Base-by-base conservation (phyloP, 1,140 invertebrate species). In the Bombus soroeensis region DNA sequence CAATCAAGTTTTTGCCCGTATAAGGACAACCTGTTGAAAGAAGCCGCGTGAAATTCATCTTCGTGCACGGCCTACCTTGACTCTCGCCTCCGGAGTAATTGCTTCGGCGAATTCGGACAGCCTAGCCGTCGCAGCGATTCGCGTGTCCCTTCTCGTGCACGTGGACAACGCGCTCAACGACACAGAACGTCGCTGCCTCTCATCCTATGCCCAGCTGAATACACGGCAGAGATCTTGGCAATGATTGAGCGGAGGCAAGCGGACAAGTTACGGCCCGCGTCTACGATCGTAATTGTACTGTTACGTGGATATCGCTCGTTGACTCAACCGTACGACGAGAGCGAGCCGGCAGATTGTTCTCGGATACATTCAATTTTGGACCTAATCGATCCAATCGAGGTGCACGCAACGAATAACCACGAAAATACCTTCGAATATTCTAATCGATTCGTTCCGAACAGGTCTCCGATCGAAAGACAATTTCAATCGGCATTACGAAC, bases 1-100 rank as follows among this genome's bases (percentile, higher is more conserved):
- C 62, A 77, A 88, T 75, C 71, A 74, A 70, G 85, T 86, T 89
- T 89, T 89, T 89, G 79, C 57, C 13, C 32, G 66, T 18, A 15
- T 4, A 28, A 64, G 22, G 53, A 32, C 78, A 72, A 57, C 59
- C 76, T 68, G 70, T 84, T 84, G 59, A 71, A 66, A 77, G 39
- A 64, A 59, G 47, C 43, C 71, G 74, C 34, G 70, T 12, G 78
- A 66, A 80, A 85, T 81, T 81, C 78, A 66, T 81, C 66, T 47
- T 70, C 66, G 28, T 32, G 28, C 62, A 1, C 59, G 59, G 59
- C 25, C 39, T 53, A 8, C 28, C 12, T 39, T 3, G 6, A 34
- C n/a, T 1, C n/a, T 32, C n/a, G 18, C 32, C n/a, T 25, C 43
- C 6, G 47, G 47, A n/a, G 43, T 68, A 81, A 85, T 81, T 70